phyloP scores from a whole-genome alignment of 2,113 vertebrate genomes.

The Thalassarche chlororhynchos region DNA sequence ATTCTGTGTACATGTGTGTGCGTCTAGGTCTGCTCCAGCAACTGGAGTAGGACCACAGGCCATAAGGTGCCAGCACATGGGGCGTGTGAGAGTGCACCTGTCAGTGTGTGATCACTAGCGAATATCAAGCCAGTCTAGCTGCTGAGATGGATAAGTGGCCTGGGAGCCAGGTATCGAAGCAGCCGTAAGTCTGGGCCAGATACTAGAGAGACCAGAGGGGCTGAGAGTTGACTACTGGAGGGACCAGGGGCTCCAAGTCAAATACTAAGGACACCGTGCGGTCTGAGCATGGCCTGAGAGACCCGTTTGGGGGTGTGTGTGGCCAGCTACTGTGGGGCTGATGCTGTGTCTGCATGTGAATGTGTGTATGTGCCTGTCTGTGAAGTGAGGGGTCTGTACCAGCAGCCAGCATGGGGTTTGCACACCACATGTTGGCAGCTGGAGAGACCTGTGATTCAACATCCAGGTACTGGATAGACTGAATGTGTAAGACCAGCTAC shows the following conservation, averaged over 20 bases:
- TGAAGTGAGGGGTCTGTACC: background rate
- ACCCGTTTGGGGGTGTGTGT: fast-evolving
- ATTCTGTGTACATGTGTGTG: background rate
- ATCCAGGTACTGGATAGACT: background rate
- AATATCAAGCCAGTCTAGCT: background rate
- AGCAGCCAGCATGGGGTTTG: background rate
- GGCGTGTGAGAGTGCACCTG: background rate
- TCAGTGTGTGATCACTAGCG: background rate
- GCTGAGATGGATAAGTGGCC: background rate
- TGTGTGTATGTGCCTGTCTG: background rate
- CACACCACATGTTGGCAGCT: background rate
- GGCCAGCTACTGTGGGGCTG: background rate
- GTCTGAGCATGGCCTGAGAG: background rate
- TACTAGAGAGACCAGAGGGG: background rate
- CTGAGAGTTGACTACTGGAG: background rate
- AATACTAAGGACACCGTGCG: background rate
- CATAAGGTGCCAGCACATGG: background rate
- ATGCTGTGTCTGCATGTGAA: background rate
- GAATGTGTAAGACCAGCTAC: background rate
- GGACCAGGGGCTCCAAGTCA: background rate
- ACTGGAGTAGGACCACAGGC: background rate
- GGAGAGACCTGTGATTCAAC: background rate
- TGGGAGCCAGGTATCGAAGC: background rate
- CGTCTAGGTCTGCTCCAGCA: background rate
- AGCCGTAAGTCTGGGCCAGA: background rate